Evolutionary conservation across 2,888 invertebrate species (phyloP), one percentile per base, ranked within the genome.

Genomic region (Cyclophora albipunctata): DNA sequence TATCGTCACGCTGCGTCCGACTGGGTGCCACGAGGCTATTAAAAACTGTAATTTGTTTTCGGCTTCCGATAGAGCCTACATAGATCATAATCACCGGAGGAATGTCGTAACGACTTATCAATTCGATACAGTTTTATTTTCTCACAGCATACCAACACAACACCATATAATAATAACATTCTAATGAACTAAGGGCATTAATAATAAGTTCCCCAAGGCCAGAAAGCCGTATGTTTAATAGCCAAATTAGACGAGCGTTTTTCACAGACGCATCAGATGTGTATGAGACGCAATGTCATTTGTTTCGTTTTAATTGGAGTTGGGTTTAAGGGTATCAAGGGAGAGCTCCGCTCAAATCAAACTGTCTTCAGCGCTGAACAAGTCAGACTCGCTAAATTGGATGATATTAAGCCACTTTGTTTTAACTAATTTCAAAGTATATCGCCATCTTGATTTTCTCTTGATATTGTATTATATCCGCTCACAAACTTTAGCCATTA

Each of bases 41-140:
- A 65, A 64, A 69, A 70, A 69, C 65, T 71, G 70, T 72, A 77
- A 79, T 80, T 79, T 78, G 68, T 78, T 77, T 79, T 76, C 69
- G 74, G 77, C 77, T 81, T 74, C 78, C 70, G 74, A 74, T 71
- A 66, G 37, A 64, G 54, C 64, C 64, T 64, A 67, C 63, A 59
- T 53, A 64, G 69, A 74, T 76, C 71, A 73, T 73, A 75, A 76
- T 77, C 75, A 73, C 58, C 63, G 58, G 54, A 64, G 77, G 79
- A 81, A 81, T 81, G 77, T 68, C 61, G 66, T 69, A 71, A 71
- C 74, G 70, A 76, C 74, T 75, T 77, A 78, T 74, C 73, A 75
- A 78, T 81, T 79, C 68, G 77, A 75, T 73, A 62, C 67, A 66
- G 67, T 58, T 52, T 53, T 58, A 43, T 69, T 75, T 75, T 78